Conservation (phyloP, 2,888 invertebrate species). For the Tiphia femorata region DNA sequence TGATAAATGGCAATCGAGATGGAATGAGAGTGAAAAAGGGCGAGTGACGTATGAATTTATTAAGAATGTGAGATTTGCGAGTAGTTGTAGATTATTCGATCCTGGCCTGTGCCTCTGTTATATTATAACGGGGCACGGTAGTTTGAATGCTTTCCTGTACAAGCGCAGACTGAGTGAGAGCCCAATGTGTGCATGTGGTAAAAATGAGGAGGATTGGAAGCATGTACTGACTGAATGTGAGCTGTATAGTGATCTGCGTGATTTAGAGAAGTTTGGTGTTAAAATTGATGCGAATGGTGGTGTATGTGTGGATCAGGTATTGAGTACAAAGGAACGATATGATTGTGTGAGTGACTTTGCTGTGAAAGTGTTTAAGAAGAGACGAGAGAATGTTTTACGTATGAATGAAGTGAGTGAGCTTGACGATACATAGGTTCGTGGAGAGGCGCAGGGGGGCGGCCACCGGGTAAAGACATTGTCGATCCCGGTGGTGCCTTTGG, state of each 20-base stretch:
- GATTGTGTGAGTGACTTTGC: neutral
- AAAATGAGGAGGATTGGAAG: no score
- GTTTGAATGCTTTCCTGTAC: neutral
- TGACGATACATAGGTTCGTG: neutral
- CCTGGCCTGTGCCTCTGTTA: neutral
- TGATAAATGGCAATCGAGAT: slow-evolving; percentile 2
- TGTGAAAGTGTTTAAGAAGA: neutral
- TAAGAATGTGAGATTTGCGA: slow-evolving; percentile 1
- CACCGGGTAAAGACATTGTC: neutral
- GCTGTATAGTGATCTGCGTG: neutral
- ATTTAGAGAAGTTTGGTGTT: neutral
- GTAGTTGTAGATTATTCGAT: neutral
- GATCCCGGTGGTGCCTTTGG: neutral
- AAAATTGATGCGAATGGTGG: neutral
- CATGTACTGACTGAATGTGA: neutral
- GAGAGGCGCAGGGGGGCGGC: neutral
- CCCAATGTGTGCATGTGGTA: neutral
- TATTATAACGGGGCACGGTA: neutral
- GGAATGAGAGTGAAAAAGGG: slow-evolving; percentile 2
- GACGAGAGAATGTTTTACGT: neutral
- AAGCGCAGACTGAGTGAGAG: neutral
- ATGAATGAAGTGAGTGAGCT: neutral
- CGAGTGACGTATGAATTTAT: slow-evolving; percentile 10
- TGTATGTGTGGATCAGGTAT: neutral
- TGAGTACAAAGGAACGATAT: neutral